Base-by-base conservation (phyloP, 1,140 invertebrate species). In the Cataglyphis hispanica region DNA sequence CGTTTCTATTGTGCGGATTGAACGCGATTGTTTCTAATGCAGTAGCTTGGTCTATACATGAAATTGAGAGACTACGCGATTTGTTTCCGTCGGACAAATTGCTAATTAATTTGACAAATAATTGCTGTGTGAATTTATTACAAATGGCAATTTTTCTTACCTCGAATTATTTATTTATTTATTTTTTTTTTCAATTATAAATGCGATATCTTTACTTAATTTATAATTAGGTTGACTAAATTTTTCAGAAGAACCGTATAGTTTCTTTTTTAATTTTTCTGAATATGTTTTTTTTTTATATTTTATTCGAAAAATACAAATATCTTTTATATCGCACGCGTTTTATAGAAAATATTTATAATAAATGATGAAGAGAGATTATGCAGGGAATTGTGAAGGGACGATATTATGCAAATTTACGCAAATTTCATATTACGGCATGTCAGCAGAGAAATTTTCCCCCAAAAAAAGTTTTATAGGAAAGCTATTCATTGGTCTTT, bases 41-140 rank as follows among this genome's bases (percentile, higher is more conserved):
- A 61, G 50, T 67, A 50, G 66, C 1, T 3, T 3, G 67, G 67
- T 31, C 60, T 60, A 53, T 34, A 25, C 53, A 83, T 83, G 67
- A 72, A 74, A 60, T 60, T 43, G 67, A 70, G 56, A 25, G 53
- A 43, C 25, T 56, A 37, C 37, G 25, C 40, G 34, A 72, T 46
- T 83, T 67, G 37, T 61, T 72, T 60, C 40, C 25, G 34, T 27
- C 53, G 25, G 10, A 60, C 53, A 60, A 72, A 74, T 83, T 83
- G 67, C 67, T 83, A 37, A 83, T 83, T 83, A 72, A 83, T 83
- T 74, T 74, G 37, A n/a, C 27, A 74, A 83, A 83, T 61, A 83
- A 40, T 25, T 69, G 25, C 40, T 25, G n/a, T 22, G 67, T n/a
- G 46, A 83, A 83, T 72, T 81, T 81, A 37, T n/a, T 67, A 37